Conservation (phyloP, 2,888 invertebrate genomes). For the Neuroscelio doddi region DNA sequence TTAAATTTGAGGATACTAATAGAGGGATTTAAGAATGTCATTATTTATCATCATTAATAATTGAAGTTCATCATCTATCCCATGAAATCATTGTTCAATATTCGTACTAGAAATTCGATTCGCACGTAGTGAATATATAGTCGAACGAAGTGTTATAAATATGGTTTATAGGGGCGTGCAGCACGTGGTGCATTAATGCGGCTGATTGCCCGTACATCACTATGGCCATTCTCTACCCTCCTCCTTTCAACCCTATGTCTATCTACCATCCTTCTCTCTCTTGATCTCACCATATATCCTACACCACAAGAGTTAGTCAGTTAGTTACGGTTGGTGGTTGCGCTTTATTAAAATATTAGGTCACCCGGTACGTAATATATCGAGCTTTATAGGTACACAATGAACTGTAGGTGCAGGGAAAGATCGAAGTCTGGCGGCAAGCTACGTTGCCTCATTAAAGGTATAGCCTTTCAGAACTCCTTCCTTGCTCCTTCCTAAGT, state of each 20-base stretch:
- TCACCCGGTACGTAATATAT: slow-evolving; percentile 57
- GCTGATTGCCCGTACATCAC: slow-evolving; percentile 71
- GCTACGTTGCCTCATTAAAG: slow-evolving; percentile 59
- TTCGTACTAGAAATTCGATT: slow-evolving; percentile 25
- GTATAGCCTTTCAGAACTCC: slow-evolving; percentile 59
- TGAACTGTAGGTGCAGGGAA: slow-evolving; percentile 25
- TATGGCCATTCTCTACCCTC: slow-evolving; percentile 42
- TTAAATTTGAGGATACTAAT: too few species aligned
- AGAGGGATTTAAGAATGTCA: too few species aligned
- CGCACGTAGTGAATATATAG: slow-evolving; percentile 50
- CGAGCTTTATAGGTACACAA: slow-evolving; percentile 32
- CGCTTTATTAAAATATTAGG: slow-evolving; percentile 70
- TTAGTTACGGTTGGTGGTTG: slow-evolving; percentile 63
- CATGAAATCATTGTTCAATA: too few species aligned
- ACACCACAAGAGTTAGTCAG: slow-evolving; percentile 55
- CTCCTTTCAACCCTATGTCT: slow-evolving; percentile 28
- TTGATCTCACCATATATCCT: slow-evolving; percentile 27
- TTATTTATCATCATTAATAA: too few species aligned
- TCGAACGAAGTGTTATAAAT: slow-evolving; percentile 61
- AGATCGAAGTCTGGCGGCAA: slow-evolving; percentile 31
- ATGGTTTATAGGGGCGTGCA: slow-evolving; percentile 63
- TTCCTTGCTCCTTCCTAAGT: slow-evolving; percentile 51
- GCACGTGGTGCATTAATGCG: slow-evolving; percentile 68
- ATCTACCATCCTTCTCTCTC: slow-evolving; percentile 33
- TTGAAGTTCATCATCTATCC: too few species aligned